Evolutionary conservation across 2,888 invertebrate species (phyloP).

Genomic region (Brachynemurus nebulosus): DNA sequence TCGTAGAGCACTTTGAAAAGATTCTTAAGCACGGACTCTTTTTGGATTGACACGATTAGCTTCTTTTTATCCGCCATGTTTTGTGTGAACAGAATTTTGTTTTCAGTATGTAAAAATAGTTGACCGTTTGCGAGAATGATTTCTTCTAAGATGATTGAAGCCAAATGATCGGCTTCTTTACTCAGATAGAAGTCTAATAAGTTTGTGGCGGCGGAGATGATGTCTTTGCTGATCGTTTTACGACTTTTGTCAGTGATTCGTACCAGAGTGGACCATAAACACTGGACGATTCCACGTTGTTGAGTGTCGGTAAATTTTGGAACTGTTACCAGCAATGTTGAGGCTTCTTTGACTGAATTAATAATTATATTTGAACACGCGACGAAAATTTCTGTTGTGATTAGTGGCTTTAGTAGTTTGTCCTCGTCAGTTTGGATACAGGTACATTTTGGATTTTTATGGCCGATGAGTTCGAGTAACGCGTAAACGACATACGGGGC

Average conservation of each 20-base stretch:
- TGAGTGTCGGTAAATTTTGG: constrained; percentile 17
- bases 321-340: constrained; percentile 20
- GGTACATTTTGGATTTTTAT: constrained; percentile 18
- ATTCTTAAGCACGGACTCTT: not conserved
- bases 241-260: not conserved
- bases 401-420: no score
- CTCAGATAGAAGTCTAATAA: no score
- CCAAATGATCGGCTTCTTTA: no score
- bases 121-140: not conserved
- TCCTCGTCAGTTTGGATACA: no score
- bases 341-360: constrained; percentile 22
- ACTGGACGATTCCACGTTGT: constrained; percentile 21
- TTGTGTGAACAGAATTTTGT: not conserved
- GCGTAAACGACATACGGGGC: not conserved
- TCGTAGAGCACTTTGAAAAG: not conserved
- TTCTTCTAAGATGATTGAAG: not conserved
- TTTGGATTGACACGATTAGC: not conserved
- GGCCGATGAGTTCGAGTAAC: constrained; percentile 18
- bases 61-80: not conserved
- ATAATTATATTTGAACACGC: constrained; percentile 20
- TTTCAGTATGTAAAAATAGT: not conserved
- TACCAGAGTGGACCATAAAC: not conserved
- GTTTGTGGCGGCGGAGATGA: no score
- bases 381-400: no score
- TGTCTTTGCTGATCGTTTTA: no score